Conservation (phyloP, 1,140 invertebrate species). For the Drosophila dunni region DNA sequence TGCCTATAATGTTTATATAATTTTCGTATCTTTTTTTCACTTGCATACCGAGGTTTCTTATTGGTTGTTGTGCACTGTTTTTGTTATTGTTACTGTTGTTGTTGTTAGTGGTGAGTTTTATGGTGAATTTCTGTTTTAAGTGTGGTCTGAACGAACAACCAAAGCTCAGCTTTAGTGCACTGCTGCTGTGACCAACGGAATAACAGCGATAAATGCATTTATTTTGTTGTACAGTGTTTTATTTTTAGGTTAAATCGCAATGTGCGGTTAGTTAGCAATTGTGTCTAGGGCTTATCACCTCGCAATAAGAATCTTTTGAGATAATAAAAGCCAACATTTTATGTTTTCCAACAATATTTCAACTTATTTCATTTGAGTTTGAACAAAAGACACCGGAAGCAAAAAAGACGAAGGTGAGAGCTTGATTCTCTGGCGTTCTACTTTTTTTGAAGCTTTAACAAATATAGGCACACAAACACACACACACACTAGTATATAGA, state of each 20-base stretch:
- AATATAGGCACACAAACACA: conserved; percentile 6
- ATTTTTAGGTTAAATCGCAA: conserved; percentile 8
- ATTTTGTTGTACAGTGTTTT: background rate
- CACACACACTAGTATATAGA: background rate
- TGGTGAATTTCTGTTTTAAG: conserved; percentile 14
- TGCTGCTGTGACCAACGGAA: conserved; percentile 1
- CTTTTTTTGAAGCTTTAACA: conserved; percentile 44
- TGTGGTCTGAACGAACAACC: conserved; percentile 7
- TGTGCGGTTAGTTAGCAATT: background rate
- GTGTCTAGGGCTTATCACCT: background rate
- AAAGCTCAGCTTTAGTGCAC: conserved; percentile 11
- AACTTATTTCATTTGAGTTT: conserved; percentile 20
- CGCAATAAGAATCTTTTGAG: background rate
- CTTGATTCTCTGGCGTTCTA: conserved; percentile 37
- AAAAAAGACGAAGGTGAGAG: conserved; percentile 61
- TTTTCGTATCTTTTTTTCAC: conserved; percentile 74
- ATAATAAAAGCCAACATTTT: conserved; percentile 2
- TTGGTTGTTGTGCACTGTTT: conserved; percentile 41
- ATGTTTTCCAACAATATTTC: background rate
- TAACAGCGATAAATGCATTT: conserved; percentile 7
- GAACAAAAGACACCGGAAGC: conserved; percentile 48
- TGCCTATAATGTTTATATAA: conserved; percentile 81
- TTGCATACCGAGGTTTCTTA: conserved; percentile 66
- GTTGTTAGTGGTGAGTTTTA: conserved; percentile 53
- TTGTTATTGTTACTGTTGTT: conserved; percentile 49